Conservation (phyloP, 2,797 vertebrate species). For the Pteropus rufus region DNA sequence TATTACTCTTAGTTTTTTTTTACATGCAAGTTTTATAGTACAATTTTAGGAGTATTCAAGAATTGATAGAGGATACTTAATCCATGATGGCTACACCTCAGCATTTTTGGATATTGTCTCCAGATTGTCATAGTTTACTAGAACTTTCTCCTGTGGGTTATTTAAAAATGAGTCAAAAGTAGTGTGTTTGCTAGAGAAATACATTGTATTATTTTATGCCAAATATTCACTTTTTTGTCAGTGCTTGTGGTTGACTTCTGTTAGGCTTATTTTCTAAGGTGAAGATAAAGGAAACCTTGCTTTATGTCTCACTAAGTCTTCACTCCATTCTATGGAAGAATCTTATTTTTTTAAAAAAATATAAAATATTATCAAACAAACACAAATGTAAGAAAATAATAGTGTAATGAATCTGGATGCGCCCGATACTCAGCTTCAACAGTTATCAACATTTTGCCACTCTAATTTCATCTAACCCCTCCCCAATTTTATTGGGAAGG, state of each 20-base stretch:
- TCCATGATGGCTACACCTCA: not conserved
- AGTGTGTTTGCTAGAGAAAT: slow-evolving; percentile 22
- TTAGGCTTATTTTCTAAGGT: slow-evolving; percentile 19
- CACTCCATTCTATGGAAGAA: not conserved
- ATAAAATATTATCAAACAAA: not conserved
- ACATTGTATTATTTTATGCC: not conserved
- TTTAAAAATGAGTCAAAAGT: slow-evolving; percentile 45
- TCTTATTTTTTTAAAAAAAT: not conserved
- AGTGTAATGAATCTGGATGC: not conserved
- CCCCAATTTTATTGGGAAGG: not conserved
- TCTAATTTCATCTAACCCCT: not conserved
- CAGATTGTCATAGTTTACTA: not conserved
- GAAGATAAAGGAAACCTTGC: not conserved
- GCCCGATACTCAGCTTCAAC: not conserved
- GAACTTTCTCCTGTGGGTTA: not conserved
- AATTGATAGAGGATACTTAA: not conserved
- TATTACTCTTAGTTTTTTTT: not conserved
- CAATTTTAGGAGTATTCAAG: not conserved
- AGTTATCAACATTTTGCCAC: not conserved
- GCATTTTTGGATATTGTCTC: not conserved
- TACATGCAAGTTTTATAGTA: not conserved
- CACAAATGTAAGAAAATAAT: not conserved
- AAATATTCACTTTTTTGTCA: slow-evolving; percentile 3
- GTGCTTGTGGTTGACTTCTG: not conserved
- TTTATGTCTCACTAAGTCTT: not conserved